Conservation (phyloP, 1,140 invertebrate genomes). For the Rhynchophorus ferrugineus region DNA sequence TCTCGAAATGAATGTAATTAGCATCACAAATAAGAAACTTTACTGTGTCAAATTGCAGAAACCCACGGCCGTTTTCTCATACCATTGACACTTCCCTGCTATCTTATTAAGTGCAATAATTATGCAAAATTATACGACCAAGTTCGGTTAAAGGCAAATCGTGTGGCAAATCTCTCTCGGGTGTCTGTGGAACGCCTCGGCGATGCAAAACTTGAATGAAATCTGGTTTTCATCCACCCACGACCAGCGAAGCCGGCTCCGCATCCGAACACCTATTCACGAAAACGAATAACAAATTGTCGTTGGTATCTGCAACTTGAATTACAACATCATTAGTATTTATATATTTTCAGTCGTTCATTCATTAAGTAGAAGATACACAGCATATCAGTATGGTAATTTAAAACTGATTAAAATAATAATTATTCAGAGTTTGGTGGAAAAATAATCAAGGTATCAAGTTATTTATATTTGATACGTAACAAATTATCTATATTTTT, state of each 20-base stretch:
- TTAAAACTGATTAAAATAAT: too few species aligned
- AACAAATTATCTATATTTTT: too few species aligned
- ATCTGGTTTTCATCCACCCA: conserved; percentile 23
- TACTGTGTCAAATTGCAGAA: conserved; percentile 21
- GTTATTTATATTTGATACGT: too few species aligned
- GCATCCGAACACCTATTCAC: background rate
- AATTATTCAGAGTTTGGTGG: too few species aligned
- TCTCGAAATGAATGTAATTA: conserved; percentile 15
- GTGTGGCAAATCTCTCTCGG: conserved; percentile 18
- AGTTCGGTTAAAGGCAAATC: conserved; percentile 21
- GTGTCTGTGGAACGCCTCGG: conserved; percentile 7
- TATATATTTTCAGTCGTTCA: too few species aligned
- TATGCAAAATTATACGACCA: conserved; percentile 25
- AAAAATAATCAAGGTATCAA: too few species aligned
- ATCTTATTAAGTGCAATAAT: conserved; percentile 24
- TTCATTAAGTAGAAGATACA: too few species aligned
- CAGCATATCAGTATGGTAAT: too few species aligned
- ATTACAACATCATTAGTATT: too few species aligned
- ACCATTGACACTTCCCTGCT: conserved; percentile 17
- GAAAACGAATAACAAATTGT: background rate
- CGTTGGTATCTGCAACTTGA: too few species aligned
- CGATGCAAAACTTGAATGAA: conserved; percentile 22
- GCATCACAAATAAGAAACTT: conserved; percentile 19
- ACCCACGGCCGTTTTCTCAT: conserved; percentile 10
- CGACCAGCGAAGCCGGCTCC: background rate